Percentiles rank a stretch among this genome's conserved stretches.
phyloP scores from a whole-genome alignment of 2,888 invertebrate species.

The Steinernema scapterisci region DNA sequence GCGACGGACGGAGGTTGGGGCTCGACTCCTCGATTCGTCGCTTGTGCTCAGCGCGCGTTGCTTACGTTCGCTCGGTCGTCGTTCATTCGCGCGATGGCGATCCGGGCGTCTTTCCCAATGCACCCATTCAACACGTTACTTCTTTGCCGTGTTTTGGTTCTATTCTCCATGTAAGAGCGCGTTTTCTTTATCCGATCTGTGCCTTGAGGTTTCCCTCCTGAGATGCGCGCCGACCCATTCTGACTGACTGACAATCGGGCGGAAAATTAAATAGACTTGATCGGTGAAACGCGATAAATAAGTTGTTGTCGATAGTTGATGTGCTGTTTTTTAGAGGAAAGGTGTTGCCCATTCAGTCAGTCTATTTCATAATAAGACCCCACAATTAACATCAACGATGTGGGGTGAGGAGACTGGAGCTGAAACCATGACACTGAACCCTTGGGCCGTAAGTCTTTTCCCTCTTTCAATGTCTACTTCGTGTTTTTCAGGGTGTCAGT shows the following conservation, averaged over 20 bases:
- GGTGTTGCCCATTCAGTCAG: conserved; percentile 26
- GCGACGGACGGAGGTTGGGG: not conserved
- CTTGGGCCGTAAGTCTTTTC: conserved; percentile 21
- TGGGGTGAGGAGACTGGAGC: conserved; percentile 39
- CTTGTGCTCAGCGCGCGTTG: conserved; percentile 25
- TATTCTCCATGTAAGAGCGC: not conserved
- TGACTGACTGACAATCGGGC: too few relatives aligned
- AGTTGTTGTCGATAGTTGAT: too few relatives aligned
- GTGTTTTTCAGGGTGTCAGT: conserved; percentile 32
- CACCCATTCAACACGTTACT: conserved; percentile 12
- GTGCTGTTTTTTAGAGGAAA: conserved; percentile 1
- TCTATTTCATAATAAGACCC: not conserved
- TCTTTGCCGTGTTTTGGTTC: conserved; percentile 22
- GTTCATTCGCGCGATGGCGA: conserved; percentile 24
- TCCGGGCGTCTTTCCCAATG: conserved; percentile 18
- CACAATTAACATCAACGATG: conserved; percentile 31
- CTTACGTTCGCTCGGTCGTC: conserved; percentile 20
- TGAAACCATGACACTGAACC: conserved; percentile 37
- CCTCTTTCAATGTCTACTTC: not conserved
- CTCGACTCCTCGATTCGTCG: conserved; percentile 13
- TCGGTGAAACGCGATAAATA: too few relatives aligned
- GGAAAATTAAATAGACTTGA: too few relatives aligned
- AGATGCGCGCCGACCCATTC: not conserved
- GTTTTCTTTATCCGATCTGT: not conserved
- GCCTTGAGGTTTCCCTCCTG: not conserved